Base-by-base conservation (phyloP, 2,797 vertebrate species). In the Falco naumanni region DNA sequence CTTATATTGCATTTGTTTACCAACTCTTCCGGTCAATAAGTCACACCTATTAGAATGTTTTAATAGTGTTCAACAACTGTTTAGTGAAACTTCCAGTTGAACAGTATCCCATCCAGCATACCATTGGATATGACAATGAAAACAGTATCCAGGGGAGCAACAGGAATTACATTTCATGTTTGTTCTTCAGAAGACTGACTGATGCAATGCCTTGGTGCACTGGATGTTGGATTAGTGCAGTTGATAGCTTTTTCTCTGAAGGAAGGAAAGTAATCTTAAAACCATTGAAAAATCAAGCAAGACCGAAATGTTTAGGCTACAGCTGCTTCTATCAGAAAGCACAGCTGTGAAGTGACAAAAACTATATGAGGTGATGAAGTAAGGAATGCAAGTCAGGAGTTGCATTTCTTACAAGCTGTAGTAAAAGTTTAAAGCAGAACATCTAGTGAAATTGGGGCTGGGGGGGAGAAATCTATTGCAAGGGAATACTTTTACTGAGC, bases 1-100 rank as follows among this genome's bases (percentile, higher is more conserved):
- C 94, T 97, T 96, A 37, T n/a, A 76, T 54, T 83, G 71, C 72
- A 68, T 92, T 92, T 97, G 96, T 97, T 96, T 97, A 96, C 96
- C 0, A 7, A 94, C 95, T 96, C 95, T 97, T 97, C 96, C 92
- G 92, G 94, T 87, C 89, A 77, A 22, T 92, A 71, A 96, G 95
- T 97, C 96, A 96, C 95, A 94, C 89, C 96, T 92, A 96, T 96
- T 92, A 95, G 78, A 74, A 47, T 6, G 9, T 61, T 76, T 87
- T 43, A 96, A 89, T 92, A 70, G 87, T 64, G 84, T 77, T 91
- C 78, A 16, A 50, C 81, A 83, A 87, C 65, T 85, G 71, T 54
- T 39, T 89, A 68, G 87, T 94, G 89, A 85, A 95, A 78, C 82
- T 92, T 43, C 90, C 96, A 96, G 92, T 10, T 72, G 91, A 95